Evolutionary conservation across 2,113 vertebrate species (phyloP).

Genomic region (Syngnathus floridae): DNA sequence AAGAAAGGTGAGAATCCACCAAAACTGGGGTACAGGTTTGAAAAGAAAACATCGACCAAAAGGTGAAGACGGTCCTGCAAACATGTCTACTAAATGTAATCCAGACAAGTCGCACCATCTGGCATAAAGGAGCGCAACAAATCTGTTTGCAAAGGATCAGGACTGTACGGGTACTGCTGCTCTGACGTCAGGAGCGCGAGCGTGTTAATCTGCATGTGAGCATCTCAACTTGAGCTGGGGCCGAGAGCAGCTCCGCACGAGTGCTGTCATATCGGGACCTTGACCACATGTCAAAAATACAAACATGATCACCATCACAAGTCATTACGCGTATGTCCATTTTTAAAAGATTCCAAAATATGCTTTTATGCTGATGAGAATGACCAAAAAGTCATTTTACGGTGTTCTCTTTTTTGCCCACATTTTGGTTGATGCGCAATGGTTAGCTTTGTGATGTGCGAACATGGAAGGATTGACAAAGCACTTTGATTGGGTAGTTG

Average conservation of each 20-base stretch:
- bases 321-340: not conserved
- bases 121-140: too few relatives aligned
- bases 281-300: not conserved
- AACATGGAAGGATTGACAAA: not conserved
- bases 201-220: not conserved
- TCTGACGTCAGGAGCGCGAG: too few relatives aligned
- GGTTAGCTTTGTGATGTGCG: not conserved
- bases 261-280: not conserved
- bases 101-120: too few relatives aligned
- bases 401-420: not conserved
- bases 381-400: too few relatives aligned
- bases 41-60: too few relatives aligned
- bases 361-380: too few relatives aligned
- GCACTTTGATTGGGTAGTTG: not conserved
- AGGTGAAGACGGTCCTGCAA: too few relatives aligned
- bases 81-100: too few relatives aligned
- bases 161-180: not conserved
- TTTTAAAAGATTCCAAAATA: not conserved
- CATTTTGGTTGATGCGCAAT: not conserved
- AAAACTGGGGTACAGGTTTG: too few relatives aligned
- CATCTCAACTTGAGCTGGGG: not conserved
- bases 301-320: not conserved
- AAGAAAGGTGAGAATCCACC: not conserved
- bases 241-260: not conserved
- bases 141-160: too few relatives aligned